Conservation (phyloP, 2,888 invertebrate genomes). For the Thymelicus sylvestris region DNA sequence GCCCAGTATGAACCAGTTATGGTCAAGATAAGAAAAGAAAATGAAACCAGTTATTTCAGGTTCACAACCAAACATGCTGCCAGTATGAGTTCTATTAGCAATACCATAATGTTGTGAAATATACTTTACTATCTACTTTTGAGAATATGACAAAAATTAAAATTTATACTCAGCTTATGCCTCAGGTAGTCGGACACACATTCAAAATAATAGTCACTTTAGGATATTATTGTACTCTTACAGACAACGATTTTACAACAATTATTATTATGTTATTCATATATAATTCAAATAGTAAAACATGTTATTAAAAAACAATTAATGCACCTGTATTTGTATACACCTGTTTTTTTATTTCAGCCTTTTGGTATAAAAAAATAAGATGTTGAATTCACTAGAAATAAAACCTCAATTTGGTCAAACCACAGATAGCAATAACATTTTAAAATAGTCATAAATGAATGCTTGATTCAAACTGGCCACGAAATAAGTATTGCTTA, state of each 20-base stretch:
- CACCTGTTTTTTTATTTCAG: no score
- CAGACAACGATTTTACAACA: no score
- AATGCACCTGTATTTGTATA: not conserved
- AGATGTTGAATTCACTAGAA: not conserved
- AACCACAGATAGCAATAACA: not conserved
- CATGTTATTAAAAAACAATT: not conserved
- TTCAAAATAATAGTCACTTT: no score
- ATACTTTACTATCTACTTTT: not conserved
- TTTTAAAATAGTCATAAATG: not conserved
- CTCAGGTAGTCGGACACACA: not conserved
- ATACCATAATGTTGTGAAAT: not conserved
- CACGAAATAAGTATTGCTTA: slow-evolving; percentile 4
- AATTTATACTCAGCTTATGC: not conserved
- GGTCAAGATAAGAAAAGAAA: slow-evolving; percentile 18
- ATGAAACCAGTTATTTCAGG: slow-evolving; percentile 21
- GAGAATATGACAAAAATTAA: not conserved
- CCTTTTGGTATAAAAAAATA: not conserved
- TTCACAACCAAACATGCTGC: not conserved
- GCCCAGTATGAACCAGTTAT: slow-evolving; percentile 16
- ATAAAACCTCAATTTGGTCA: not conserved
- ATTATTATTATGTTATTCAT: no score
- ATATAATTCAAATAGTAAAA: no score
- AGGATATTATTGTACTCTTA: no score
- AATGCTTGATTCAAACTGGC: not conserved
- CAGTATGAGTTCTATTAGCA: not conserved